Evolutionary conservation across 2,797 vertebrate genomes (phyloP), one percentile per base, ranked within the genome.

Genomic region (Diplodus sargus): DNA sequence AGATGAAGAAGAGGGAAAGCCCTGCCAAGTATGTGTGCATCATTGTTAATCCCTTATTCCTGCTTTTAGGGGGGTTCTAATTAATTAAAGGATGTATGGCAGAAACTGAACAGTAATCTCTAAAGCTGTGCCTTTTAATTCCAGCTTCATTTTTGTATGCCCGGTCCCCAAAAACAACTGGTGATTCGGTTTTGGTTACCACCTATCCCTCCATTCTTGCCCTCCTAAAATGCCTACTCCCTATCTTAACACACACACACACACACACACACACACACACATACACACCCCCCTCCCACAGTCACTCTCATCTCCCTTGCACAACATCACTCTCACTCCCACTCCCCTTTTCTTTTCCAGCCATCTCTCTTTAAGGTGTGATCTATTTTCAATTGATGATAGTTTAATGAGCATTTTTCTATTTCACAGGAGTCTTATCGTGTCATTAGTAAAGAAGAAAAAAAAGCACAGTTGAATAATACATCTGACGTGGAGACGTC

Each of bases 361-460:
- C 70, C 69, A 79, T 87, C 88, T 92, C 90, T 91, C 90, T 91
- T 93, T 91, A 87, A 93, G 91, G 94, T 96, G 92, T 94, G 94
- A 95, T 97, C 94, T 95, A 95, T 95, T 96, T 96, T 95, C 94
- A 95, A 94, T 39, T 83, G 64, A 77, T 95, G 93, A 94, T 95
- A 95, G 92, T 93, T 97, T 97, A 96, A 98, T 97, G 95, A 97
- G 95, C 91, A 90, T 95, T 95, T 95, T 95, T 95, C 94, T 93
- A 91, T 96, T 96, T 96, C 94, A 88, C 91, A 73, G 91, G 91
- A 95, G 94, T 92, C 93, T 95, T 96, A 95, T 95, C 90, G 89
- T 94, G 95, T 96, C 95, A 96, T 97, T 96, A 96, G 92, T 58
- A 88, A 70, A 75, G 30, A 60, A 91, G 83, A 79, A 51, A 65